Evolutionary conservation across 2,888 invertebrate species (phyloP).

Genomic region (Elegia similella): DNA sequence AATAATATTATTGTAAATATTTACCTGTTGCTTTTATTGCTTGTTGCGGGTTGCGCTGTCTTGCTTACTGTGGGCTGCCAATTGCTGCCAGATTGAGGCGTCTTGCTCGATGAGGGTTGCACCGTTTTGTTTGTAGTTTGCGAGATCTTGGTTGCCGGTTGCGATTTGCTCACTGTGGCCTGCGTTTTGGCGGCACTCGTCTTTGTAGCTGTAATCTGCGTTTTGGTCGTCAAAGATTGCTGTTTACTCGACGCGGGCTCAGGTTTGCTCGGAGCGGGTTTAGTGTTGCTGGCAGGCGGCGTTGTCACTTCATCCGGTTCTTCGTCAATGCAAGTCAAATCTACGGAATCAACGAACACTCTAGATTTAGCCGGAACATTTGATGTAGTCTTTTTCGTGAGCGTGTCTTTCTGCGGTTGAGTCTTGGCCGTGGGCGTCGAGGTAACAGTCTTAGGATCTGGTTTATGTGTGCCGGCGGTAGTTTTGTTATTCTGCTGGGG

Average conservation of each 20-base stretch:
- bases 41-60: neutral
- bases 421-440: neutral
- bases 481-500: neutral
- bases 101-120: neutral
- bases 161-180: neutral
- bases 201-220: neutral
- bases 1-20: neutral
- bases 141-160: neutral
- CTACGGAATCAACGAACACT: conserved; percentile 13
- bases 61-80: neutral
- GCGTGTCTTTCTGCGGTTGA: neutral
- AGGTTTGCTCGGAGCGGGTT: neutral
- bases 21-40: neutral
- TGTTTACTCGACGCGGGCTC: neutral
- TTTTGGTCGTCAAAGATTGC: neutral
- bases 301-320: neutral
- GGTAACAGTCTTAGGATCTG: neutral
- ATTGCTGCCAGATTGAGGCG: too few species aligned
- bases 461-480: neutral
- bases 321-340: conserved; percentile 15
- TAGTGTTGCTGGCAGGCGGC: neutral
- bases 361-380: neutral
- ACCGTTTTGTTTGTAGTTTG: neutral
- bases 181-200: neutral
- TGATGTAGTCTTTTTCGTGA: neutral